A percentile compares a stretch with the other conserved stretches of the same genome.
phyloP scores from a whole-genome alignment of 37 sponge, comb jelly and placozoan genomes.

The Cladorhizidae sp. region DNA sequence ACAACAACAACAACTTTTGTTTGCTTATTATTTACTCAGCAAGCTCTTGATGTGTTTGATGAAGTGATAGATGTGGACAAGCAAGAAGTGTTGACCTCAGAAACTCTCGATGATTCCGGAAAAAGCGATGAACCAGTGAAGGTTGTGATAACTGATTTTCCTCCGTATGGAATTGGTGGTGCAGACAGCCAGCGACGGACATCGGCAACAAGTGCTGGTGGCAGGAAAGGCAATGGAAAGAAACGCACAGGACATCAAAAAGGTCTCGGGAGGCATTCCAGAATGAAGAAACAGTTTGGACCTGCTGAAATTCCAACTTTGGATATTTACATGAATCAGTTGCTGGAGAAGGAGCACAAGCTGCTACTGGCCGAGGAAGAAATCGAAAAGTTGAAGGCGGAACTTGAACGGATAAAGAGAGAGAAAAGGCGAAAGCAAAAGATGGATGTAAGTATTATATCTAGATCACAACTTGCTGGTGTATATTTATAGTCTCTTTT shows the following conservation, averaged over 20 bases:
- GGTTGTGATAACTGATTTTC: background rate
- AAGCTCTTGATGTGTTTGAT: background rate
- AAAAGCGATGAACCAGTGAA: too few relatives aligned
- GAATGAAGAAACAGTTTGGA: background rate
- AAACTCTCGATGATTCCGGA: too few relatives aligned
- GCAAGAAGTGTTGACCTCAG: too few relatives aligned
- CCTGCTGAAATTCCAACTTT: background rate
- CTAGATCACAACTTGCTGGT: too few relatives aligned
- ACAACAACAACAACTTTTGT: background rate
- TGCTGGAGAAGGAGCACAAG: conserved; percentile 14
- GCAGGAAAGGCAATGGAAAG: background rate
- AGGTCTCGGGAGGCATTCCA: background rate
- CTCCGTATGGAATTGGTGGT: background rate
- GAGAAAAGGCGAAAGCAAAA: too few relatives aligned
- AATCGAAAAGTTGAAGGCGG: background rate
- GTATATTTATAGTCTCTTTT: too few relatives aligned
- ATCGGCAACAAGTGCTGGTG: background rate
- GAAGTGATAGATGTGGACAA: background rate
- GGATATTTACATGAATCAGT: background rate
- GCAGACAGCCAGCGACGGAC: background rate
- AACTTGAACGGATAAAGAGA: background rate
- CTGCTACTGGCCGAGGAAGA: background rate
- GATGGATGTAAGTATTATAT: too few relatives aligned
- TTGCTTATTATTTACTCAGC: background rate
- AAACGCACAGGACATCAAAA: background rate